Evolutionary conservation across 2,888 invertebrate species (phyloP).

Genomic region (Morpho achilles): DNA sequence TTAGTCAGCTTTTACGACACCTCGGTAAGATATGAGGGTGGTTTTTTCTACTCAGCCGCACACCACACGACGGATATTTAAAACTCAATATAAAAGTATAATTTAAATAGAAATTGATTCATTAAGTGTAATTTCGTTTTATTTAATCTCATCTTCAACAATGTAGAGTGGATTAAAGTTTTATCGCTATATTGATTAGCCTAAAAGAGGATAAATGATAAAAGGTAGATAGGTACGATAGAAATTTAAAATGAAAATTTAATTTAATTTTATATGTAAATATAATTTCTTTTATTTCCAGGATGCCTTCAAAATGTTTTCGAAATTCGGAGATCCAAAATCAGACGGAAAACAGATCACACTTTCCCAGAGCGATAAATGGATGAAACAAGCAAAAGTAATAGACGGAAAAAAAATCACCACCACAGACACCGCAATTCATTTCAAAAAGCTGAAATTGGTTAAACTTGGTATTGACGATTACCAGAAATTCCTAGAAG

Average conservation of each 20-base stretch:
- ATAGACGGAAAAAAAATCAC: conserved; percentile 91
- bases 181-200: too few species aligned
- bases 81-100: too few species aligned
- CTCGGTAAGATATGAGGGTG: too few species aligned
- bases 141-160: too few species aligned
- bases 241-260: not conserved
- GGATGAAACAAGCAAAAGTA: conserved; percentile 94
- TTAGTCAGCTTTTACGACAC: too few species aligned
- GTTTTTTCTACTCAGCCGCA: too few species aligned
- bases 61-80: too few species aligned
- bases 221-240: too few species aligned
- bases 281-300: conserved; percentile 54
- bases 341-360: conserved; percentile 92
- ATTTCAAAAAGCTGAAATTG: conserved; percentile 92
- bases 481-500: conserved; percentile 91
- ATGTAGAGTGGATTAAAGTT: too few species aligned
- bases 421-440: conserved; percentile 94
- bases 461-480: conserved; percentile 87
- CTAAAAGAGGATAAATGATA: too few species aligned
- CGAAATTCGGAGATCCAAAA: conserved; percentile 92
- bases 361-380: conserved; percentile 94
- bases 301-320: conserved; percentile 88
- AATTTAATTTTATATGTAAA: not conserved
- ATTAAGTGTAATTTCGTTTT: too few species aligned
- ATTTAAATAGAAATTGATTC: too few species aligned